Percentiles rank a stretch among this genome's conserved stretches.
phyloP scores from a whole-genome alignment of 2,113 vertebrate species.

The Psilopsiagon aymara region DNA sequence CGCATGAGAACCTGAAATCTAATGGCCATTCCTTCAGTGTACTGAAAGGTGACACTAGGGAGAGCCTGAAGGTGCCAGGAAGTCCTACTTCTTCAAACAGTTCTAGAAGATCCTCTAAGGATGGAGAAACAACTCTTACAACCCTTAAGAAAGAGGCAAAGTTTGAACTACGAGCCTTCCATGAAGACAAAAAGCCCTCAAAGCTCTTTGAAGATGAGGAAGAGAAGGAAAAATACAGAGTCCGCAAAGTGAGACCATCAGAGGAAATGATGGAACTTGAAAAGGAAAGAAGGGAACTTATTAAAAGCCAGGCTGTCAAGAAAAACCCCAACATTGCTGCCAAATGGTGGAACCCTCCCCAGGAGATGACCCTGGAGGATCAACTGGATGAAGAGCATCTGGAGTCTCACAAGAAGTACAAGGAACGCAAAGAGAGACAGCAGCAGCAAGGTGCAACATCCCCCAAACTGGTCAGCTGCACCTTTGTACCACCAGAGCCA shows the following conservation, averaged over 20 bases:
- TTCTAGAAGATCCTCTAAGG: conserved; percentile 76
- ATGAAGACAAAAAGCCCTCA: conserved; percentile 92
- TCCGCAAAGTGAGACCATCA: conserved; percentile 87
- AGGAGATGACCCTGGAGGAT: conserved; percentile 89
- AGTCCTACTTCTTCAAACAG: conserved; percentile 77
- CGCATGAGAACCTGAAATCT: conserved; percentile 66
- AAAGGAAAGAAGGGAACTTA: conserved; percentile 91
- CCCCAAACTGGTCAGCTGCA: conserved; percentile 40
- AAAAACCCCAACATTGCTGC: conserved; percentile 91
- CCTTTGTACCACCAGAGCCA: conserved; percentile 58
- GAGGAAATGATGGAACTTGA: conserved; percentile 95
- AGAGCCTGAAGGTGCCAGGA: conserved; percentile 63
- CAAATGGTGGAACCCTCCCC: conserved; percentile 98
- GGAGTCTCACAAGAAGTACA: conserved; percentile 92
- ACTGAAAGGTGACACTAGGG: conserved; percentile 42
- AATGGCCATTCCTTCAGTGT: conserved; percentile 75
- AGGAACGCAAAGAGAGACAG: conserved; percentile 90
- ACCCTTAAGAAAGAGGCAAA: conserved; percentile 85
- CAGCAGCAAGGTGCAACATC: conserved; percentile 67
- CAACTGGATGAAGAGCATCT: conserved; percentile 90
- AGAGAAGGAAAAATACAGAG: conserved; percentile 82
- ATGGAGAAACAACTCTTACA: conserved; percentile 76
- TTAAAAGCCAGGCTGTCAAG: conserved; percentile 93
- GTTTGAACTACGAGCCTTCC: conserved; percentile 93
- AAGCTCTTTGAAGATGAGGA: conserved; percentile 88